Evolutionary conservation across 37 sponge, comb jelly and placozoan genomes (phyloP), one percentile per base, ranked within the genome.

Genomic region (Oopsacas minuta): DNA sequence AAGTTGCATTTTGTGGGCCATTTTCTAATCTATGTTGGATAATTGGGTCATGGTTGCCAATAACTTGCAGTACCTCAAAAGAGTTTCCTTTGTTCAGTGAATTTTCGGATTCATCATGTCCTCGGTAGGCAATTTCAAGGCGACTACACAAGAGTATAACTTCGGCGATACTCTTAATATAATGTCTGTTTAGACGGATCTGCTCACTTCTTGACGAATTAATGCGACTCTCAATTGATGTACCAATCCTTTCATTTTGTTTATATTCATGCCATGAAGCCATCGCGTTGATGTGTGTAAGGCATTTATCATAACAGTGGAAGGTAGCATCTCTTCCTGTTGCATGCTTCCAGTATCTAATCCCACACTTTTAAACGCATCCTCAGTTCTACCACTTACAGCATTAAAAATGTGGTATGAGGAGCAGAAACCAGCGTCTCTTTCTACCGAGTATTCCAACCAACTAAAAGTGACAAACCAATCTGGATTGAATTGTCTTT

Each of bases 141-240:
- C n/a, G n/a, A n/a, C n/a, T n/a, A n/a, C n/a, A n/a, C n/a, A n/a
- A n/a, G n/a, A n/a, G n/a, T n/a, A n/a, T n/a, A n/a, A n/a, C n/a
- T n/a, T n/a, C n/a, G n/a, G n/a, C n/a, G n/a, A n/a, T n/a, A n/a
- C n/a, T n/a, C n/a, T n/a, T 88, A 83, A 91, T 42, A 37, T 91
- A 91, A 52, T 88, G 88, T 39, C 82, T 28, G 81, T 90, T 90
- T 69, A 84, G 39, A 28, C 34, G n/a, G 51, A 91, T 85, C 32
- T 81, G 86, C 17, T 81, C 20, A n/a, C n/a, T n/a, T n/a, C n/a
- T n/a, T n/a, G n/a, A n/a, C 52, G 20, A 23, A 51, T 20, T 51
- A 51, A 20, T 10, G 12, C 82, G 15, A 15, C 12, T 10, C 10
- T 23, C 15, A 22, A 81, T 81, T 81, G 82, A 22, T 34, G 82